Base-by-base conservation (phyloP, 1,140 invertebrate genomes). In the Drosophila pallidifrons region DNA sequence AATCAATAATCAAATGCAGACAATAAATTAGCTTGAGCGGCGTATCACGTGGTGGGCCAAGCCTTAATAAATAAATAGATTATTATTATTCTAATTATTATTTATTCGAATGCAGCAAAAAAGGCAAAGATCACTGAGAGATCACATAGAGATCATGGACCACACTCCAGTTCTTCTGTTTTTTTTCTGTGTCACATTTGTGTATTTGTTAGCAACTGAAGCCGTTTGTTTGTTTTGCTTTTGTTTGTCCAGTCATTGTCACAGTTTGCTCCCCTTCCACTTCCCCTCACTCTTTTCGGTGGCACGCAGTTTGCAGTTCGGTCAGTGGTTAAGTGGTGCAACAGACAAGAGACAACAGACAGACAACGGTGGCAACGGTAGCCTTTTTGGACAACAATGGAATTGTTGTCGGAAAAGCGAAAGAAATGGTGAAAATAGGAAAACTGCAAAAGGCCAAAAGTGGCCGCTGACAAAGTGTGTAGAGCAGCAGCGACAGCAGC, bases 341-440 rank as follows among this genome's bases (percentile, higher is more conserved):
- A 11, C 52, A 55, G 32, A 16, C 80, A 82, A 81, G 1, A 10
- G 7, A 38, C 35, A 32, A 7, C 30, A 25, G 32, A 32, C 32
- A 32, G 20, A 32, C 32, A 32, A 41, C 38, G 38, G 38, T 41
- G 38, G 38, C 38, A 43, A 43, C 83, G 68, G 80, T 89, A 88
- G 83, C 80, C 73, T 76, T 87, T 88, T 82, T 66, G 65, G 78
- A 70, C 65, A 82, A 78, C 69, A 82, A 74, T 88, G 76, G 52
- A 38, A 75, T 64, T 75, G 73, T 71, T 75, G 61, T 64, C 51
- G 57, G 79, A 81, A 88, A 88, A 88, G 83, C 81, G 77, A 89
- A 88, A 83, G 81, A 89, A 87, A 87, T 87, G 82, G 82, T 87
- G 82, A 87, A 88, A 88, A 88, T 89, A 79, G 51, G 25, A 13